phyloP scores from a whole-genome alignment of 2,888 invertebrate species.

The Diaprepes abbreviatus region DNA sequence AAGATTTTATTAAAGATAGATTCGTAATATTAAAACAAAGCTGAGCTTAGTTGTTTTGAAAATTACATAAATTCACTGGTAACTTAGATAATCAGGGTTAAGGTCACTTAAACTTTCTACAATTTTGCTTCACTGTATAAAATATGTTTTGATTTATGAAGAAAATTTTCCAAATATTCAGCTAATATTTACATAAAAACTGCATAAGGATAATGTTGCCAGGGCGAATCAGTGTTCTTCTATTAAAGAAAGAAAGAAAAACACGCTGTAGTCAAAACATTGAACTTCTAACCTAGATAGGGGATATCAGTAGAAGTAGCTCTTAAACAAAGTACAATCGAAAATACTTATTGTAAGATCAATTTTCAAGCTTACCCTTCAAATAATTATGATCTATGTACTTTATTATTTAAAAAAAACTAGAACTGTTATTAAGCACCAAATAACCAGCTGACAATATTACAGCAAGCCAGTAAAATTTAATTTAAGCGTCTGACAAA shows the following conservation, averaged over 20 bases:
- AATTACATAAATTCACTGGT: too few species aligned
- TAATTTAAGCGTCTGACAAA: background rate
- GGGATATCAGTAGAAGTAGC: background rate
- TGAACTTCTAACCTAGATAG: slow-evolving; percentile 18
- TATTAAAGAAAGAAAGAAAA: too few species aligned
- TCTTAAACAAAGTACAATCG: background rate
- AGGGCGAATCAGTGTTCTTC: background rate
- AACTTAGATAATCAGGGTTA: background rate
- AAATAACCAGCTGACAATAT: background rate
- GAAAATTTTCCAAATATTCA: too few species aligned
- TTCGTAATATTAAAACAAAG: too few species aligned
- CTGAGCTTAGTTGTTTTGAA: background rate
- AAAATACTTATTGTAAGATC: background rate
- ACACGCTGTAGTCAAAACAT: slow-evolving; percentile 13
- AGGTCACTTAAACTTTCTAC: background rate
- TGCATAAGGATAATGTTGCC: background rate
- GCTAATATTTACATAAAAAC: background rate
- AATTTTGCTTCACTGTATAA: background rate
- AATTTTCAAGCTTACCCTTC: background rate
- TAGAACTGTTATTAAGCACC: background rate
- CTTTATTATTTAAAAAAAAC: background rate
- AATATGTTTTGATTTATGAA: background rate
- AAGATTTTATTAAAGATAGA: too few species aligned
- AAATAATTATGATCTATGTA: background rate
- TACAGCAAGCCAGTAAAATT: background rate